phyloP scores from a whole-genome alignment of 2,888 invertebrate genomes.

The Agonopterix alstromeriana region DNA sequence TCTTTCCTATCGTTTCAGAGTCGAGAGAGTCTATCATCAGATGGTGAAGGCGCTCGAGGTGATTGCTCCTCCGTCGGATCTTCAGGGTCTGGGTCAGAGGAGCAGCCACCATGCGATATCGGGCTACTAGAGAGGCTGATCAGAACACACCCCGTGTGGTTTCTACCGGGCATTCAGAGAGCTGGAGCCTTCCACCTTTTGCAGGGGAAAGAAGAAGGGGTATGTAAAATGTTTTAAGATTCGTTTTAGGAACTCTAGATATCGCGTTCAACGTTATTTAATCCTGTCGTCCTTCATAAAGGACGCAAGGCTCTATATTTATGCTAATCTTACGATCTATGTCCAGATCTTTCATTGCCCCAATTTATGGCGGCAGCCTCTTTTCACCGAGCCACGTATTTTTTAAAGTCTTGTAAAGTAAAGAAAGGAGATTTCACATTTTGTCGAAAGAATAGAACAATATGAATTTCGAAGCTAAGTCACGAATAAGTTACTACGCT shows the following conservation, averaged over 20 bases:
- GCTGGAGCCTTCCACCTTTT: slow-evolving; percentile 95
- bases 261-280: too few relatives aligned
- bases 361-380: too few relatives aligned
- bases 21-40: slow-evolving; percentile 81
- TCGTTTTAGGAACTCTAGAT: neutral
- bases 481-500: too few relatives aligned
- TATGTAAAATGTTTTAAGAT: slow-evolving; percentile 53
- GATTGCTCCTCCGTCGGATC: slow-evolving; percentile 77
- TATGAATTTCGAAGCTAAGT: too few relatives aligned
- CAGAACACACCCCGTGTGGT: slow-evolving; percentile 97
- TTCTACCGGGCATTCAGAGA: slow-evolving; percentile 93
- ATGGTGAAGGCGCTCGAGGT: slow-evolving; percentile 77
- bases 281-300: too few relatives aligned
- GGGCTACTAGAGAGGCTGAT: slow-evolving; percentile 91
- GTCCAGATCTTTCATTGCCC: too few relatives aligned
- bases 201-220: slow-evolving; percentile 95
- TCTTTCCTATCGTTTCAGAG: slow-evolving; percentile 57
- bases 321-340: too few relatives aligned
- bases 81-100: slow-evolving; percentile 76
- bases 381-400: too few relatives aligned
- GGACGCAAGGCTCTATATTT: too few relatives aligned
- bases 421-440: too few relatives aligned
- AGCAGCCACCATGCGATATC: slow-evolving; percentile 89
- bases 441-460: too few relatives aligned
- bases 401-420: too few relatives aligned